A percentile compares a stretch with the other conserved stretches of the same genome.
Conservation (phyloP, 2,797 vertebrate species). For the Sphenopsis melanotis region DNA sequence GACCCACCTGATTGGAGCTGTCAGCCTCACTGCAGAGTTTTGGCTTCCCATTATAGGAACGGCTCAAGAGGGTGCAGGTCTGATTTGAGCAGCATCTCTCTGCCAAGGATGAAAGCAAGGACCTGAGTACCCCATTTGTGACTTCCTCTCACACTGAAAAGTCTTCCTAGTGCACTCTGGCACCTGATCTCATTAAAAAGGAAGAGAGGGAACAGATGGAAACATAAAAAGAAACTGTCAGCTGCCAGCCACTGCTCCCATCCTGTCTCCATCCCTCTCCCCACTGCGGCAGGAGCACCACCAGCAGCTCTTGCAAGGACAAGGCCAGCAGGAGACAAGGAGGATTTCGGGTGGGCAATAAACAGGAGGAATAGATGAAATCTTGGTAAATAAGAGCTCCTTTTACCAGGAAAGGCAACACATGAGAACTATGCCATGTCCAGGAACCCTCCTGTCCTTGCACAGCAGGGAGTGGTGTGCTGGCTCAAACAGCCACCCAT, state of each 20-base stretch:
- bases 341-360: not conserved
- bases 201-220: slow-evolving; percentile 60
- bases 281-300: not conserved
- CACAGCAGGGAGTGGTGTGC: not conserved
- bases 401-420: not conserved
- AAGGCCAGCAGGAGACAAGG: slow-evolving; percentile 1
- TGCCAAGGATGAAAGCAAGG: slow-evolving; percentile 5
- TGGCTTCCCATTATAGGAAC: not conserved
- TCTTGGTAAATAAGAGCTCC: not conserved
- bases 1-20: not conserved
- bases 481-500: not conserved
- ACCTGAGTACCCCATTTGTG: not conserved
- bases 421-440: not conserved
- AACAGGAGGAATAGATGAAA: not conserved
- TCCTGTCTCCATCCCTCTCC: not conserved
- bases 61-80: not conserved
- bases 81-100: not conserved
- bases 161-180: not conserved
- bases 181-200: slow-evolving; percentile 60
- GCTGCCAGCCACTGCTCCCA: slow-evolving; percentile 18
- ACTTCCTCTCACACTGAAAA: slow-evolving; percentile 40
- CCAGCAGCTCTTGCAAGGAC: slow-evolving; percentile 19
- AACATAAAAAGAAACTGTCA: slow-evolving; percentile 48
- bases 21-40: not conserved
- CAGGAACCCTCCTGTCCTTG: not conserved